Percentiles rank a stretch among this genome's conserved stretches.
These are phyloP conservation scores for Pygoscelis antarcticus DNA, from an alignment of 2,113 vertebrate genomes.

Conservation along the genomic window DNA sequence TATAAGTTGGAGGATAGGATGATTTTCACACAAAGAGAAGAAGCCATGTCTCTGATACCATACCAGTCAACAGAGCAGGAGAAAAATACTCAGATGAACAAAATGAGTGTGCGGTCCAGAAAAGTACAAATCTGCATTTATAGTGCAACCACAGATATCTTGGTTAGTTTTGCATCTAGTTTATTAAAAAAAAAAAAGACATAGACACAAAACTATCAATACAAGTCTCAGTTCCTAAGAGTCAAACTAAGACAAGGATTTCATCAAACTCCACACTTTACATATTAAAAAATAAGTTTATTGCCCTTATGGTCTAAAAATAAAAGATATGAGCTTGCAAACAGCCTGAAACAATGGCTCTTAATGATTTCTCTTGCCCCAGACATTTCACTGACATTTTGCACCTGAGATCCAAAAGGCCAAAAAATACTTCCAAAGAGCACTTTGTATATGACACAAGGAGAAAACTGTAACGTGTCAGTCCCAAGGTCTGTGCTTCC, in stretches of 20 bases:
- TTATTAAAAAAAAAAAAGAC: not conserved
- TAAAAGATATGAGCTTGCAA: not conserved
- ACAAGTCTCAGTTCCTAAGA: not conserved
- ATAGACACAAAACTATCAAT: not conserved
- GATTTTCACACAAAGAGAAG: not conserved
- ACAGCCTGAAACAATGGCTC: not conserved
- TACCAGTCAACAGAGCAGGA: not conserved
- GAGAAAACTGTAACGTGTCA: not conserved
- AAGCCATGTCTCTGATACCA: not conserved
- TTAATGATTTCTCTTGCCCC: not conserved
- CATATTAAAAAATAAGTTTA: not conserved
- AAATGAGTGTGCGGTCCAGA: not conserved
- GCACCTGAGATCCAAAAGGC: not conserved
- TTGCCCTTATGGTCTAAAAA: not conserved
- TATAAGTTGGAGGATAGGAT: not conserved
- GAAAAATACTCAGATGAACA: not conserved
- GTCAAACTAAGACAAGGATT: not conserved
- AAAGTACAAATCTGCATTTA: not conserved
- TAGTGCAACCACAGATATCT: not conserved
- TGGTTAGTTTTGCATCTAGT: not conserved
- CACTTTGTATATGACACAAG: not conserved
- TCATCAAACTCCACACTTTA: not conserved
- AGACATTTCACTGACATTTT: not conserved
- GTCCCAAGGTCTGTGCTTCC: not conserved
- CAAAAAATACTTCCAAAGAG: not conserved